phyloP scores from a whole-genome alignment of 2,113 vertebrate genomes.

The Haemorhous mexicanus region DNA sequence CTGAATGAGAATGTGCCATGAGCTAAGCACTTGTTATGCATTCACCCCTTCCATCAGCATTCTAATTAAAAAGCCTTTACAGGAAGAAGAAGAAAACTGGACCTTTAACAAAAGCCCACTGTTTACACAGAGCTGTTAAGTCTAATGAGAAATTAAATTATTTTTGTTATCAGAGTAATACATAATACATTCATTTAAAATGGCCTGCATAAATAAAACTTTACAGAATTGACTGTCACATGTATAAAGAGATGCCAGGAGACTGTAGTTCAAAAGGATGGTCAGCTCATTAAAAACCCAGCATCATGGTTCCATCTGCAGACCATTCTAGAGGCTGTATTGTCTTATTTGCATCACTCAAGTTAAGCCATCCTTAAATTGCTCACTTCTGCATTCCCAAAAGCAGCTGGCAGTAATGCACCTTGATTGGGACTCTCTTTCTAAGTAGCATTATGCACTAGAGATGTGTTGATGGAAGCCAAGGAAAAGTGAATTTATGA shows the following conservation, averaged over 20 bases:
- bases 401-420: not conserved
- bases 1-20: not conserved
- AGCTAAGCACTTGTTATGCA: not conserved
- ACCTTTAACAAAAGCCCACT: not conserved
- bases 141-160: not conserved
- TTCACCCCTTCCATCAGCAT: not conserved
- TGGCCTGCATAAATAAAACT: not conserved
- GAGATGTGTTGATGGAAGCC: not conserved
- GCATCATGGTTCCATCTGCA: not conserved
- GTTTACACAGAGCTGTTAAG: not conserved
- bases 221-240: not conserved
- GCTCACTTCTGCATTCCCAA: not conserved
- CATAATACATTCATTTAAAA: not conserved
- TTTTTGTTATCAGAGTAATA: not conserved
- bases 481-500: not conserved
- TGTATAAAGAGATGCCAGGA: not conserved
- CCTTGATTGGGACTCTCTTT: not conserved
- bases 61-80: not conserved
- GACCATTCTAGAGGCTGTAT: not conserved
- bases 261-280: not conserved
- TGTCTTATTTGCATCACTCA: not conserved
- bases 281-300: slow-evolving; percentile 16
- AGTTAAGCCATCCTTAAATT: not conserved
- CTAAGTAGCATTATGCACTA: not conserved
- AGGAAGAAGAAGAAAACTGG: not conserved